Percentiles rank a stretch among this genome's conserved stretches.
phyloP scores from a whole-genome alignment of 2,113 vertebrate genomes.

The Okapia johnstoni region DNA sequence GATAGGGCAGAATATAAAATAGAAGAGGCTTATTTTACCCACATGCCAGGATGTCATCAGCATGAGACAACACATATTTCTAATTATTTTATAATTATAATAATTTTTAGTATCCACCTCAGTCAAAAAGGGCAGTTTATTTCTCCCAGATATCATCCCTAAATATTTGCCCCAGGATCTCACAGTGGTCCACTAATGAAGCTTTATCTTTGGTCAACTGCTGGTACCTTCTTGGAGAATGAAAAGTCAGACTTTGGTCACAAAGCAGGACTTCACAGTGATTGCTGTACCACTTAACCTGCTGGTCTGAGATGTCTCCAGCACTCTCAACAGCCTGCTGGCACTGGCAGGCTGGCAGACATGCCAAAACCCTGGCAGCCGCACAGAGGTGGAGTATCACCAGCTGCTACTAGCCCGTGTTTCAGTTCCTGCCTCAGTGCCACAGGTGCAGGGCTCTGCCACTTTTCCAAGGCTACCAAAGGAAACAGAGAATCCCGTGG shows the following conservation, averaged over 20 bases:
- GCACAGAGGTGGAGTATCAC: neutral
- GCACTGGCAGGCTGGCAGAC: neutral
- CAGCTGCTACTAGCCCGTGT: neutral
- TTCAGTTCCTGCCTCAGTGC: neutral
- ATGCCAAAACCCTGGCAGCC: neutral
- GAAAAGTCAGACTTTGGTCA: neutral
- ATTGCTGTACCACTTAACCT: neutral
- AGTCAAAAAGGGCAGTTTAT: neutral
- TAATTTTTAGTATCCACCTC: neutral
- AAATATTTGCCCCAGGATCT: neutral
- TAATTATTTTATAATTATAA: neutral
- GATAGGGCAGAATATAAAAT: neutral
- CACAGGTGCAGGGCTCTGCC: neutral
- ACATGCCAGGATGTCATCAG: neutral
- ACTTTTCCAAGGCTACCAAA: neutral
- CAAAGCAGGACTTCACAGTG: neutral
- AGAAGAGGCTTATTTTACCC: neutral
- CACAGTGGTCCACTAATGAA: neutral
- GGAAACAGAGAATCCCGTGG: neutral
- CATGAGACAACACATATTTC: neutral
- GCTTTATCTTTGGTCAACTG: neutral
- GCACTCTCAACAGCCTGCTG: neutral
- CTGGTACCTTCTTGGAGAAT: neutral
- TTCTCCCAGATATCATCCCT: neutral
- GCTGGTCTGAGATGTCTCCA: neutral